These are phyloP conservation scores for Mellivora capensis DNA, from an alignment of 2,113 vertebrate genomes.

Conservation along the genomic window DNA sequence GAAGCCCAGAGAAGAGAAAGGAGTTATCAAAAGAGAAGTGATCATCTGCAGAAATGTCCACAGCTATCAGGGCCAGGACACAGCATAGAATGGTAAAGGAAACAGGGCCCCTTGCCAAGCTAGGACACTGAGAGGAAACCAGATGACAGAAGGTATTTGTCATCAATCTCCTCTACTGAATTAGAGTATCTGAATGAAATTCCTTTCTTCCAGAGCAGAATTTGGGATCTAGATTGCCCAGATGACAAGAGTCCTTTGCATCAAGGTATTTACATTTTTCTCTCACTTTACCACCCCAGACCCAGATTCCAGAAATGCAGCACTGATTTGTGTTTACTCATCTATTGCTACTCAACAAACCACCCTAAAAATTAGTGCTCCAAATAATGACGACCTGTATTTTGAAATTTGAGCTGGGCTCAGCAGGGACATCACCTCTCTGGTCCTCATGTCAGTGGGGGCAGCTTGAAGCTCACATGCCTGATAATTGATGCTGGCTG, in stretches of 20 bases:
- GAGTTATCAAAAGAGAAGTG: not conserved
- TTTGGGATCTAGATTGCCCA: not conserved
- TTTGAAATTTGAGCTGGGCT: not conserved
- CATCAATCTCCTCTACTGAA: not conserved
- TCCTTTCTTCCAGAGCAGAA: not conserved
- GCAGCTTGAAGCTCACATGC: not conserved
- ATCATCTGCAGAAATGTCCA: not conserved
- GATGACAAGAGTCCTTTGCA: not conserved
- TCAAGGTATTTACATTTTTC: not conserved
- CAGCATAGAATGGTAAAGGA: not conserved
- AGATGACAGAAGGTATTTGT: accelerated
- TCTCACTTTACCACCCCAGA: not conserved
- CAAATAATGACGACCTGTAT: not conserved
- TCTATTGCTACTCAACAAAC: not conserved
- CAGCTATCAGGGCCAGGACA: not conserved
- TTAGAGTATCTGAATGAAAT: not conserved
- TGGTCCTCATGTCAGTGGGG: not conserved
- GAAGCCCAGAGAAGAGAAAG: not conserved
- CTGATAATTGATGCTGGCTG: not conserved
- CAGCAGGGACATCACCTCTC: not conserved
- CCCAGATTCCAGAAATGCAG: not conserved
- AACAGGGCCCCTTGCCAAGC: not conserved
- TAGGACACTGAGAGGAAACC: not conserved
- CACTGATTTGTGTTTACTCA: not conserved
- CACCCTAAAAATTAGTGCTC: not conserved